A percentile compares a stretch with the other conserved stretches of the same genome.
Conservation (phyloP, 2,113 vertebrate species). For the Xyliphius kryptos region DNA sequence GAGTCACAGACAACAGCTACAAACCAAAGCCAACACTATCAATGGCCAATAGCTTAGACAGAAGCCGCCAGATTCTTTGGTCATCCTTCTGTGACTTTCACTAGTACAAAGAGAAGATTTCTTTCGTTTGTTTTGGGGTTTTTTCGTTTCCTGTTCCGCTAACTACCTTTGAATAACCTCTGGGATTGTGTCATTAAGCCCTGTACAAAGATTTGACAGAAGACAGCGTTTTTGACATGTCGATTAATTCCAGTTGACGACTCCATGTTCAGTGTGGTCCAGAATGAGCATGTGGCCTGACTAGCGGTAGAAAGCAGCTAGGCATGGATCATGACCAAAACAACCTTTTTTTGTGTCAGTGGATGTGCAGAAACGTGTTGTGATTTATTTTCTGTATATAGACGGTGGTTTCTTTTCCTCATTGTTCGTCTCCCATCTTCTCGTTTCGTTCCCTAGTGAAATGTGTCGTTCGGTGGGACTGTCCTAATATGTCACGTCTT, state of each 20-base stretch:
- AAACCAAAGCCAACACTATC: conserved; percentile 99
- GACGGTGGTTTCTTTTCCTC: conserved; percentile 53
- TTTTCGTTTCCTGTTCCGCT: conserved; percentile 55
- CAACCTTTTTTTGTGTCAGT: conserved; percentile 79
- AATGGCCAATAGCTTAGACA: conserved; percentile 99
- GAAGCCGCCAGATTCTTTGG: conserved; percentile 90
- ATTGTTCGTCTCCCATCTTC: conserved; percentile 46
- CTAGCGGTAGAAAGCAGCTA: conserved; percentile 81
- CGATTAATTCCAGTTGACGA: conserved; percentile 78
- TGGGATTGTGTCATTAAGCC: conserved; percentile 96
- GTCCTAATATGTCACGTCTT: conserved; percentile 79
- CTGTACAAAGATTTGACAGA: conserved; percentile 79
- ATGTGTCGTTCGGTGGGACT: conserved; percentile 85
- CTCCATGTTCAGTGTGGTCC: conserved; percentile 60
- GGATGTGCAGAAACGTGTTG: conserved; percentile 91
- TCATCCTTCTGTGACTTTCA: conserved; percentile 97
- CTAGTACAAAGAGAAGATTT: conserved; percentile 97
- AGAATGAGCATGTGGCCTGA: conserved; percentile 37
- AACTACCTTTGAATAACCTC: conserved; percentile 99
- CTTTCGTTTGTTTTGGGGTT: conserved; percentile 28
- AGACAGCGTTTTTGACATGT: conserved; percentile 70
- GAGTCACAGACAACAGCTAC: conserved; percentile 99
- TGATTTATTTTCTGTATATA: conserved; percentile 57
- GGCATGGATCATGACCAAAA: conserved; percentile 97
- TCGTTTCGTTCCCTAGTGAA: conserved; percentile 78